Evolutionary conservation across 2,113 vertebrate species (phyloP).

Genomic region (Oceanites oceanicus): DNA sequence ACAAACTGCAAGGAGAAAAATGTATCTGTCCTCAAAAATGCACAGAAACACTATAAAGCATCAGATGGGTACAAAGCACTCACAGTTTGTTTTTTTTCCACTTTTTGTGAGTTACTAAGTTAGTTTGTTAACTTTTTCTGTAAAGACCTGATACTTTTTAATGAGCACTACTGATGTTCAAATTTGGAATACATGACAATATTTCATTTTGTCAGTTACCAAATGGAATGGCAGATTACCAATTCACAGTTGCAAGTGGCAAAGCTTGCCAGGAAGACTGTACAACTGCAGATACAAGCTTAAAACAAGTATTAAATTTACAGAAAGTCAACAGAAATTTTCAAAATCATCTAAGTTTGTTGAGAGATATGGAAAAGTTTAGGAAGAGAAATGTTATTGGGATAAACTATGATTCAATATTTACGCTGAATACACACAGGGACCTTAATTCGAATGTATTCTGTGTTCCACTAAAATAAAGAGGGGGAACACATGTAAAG

Average conservation of each 20-base stretch:
- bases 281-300: not conserved
- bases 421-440: conserved; percentile 7
- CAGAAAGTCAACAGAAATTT: conserved; percentile 8
- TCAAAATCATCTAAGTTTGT: conserved; percentile 24
- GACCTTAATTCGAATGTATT: conserved; percentile 27
- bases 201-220: not conserved
- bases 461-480: not conserved
- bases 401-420: conserved; percentile 39
- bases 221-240: not conserved
- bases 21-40: not conserved
- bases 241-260: not conserved
- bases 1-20: not conserved
- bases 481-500: not conserved
- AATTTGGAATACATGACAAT: not conserved
- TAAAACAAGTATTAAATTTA: not conserved
- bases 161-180: not conserved
- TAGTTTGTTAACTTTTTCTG: not conserved
- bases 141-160: not conserved
- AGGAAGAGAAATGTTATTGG: not conserved
- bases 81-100: too few species aligned
- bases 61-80: not conserved
- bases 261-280: not conserved
- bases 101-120: fast-evolving
- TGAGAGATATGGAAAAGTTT: not conserved
- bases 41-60: not conserved